phyloP scores from a whole-genome alignment of 2,888 invertebrate species.

The Lysandra bellargus region DNA sequence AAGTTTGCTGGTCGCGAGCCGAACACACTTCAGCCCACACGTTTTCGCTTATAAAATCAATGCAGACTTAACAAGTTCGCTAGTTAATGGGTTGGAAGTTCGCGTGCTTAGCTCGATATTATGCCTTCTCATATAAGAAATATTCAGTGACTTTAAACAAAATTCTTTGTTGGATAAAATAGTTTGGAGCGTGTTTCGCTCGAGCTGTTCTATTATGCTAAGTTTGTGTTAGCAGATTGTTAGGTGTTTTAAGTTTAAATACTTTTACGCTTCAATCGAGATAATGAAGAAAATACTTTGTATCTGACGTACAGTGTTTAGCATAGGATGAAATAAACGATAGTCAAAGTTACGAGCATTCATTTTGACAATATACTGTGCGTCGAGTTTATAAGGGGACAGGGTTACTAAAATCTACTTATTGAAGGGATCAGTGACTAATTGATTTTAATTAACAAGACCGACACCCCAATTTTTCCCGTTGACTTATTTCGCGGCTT shows the following conservation, averaged over 20 bases:
- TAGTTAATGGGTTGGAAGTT: conserved; percentile 61
- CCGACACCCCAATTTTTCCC: conserved; percentile 68
- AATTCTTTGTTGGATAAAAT: conserved; percentile 29
- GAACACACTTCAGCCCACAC: conserved; percentile 52
- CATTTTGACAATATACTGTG: background rate
- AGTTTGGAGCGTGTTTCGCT: conserved; percentile 20
- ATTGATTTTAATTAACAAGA: conserved; percentile 74
- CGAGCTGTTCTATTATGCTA: conserved; percentile 1
- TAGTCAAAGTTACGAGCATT: background rate
- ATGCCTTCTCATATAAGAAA: conserved; percentile 29
- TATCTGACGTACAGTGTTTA: background rate
- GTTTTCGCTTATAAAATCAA: conserved; percentile 58
- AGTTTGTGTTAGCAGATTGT: conserved; percentile 6
- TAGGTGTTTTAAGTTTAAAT: conserved; percentile 7
- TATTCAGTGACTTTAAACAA: conserved; percentile 30
- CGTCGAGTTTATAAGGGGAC: background rate
- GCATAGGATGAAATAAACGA: background rate
- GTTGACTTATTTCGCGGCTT: conserved; percentile 65
- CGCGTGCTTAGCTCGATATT: conserved; percentile 45
- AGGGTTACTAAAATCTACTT: conserved; percentile 46
- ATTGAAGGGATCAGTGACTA: conserved; percentile 59
- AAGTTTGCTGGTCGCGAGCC: conserved; percentile 54
- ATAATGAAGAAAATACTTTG: background rate
- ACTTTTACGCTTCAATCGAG: conserved; percentile 14
- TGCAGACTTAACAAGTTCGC: conserved; percentile 60